These are phyloP conservation scores for Steinernema feltiae DNA, from an alignment of 1,140 invertebrate genomes.

Conservation along the genomic window DNA sequence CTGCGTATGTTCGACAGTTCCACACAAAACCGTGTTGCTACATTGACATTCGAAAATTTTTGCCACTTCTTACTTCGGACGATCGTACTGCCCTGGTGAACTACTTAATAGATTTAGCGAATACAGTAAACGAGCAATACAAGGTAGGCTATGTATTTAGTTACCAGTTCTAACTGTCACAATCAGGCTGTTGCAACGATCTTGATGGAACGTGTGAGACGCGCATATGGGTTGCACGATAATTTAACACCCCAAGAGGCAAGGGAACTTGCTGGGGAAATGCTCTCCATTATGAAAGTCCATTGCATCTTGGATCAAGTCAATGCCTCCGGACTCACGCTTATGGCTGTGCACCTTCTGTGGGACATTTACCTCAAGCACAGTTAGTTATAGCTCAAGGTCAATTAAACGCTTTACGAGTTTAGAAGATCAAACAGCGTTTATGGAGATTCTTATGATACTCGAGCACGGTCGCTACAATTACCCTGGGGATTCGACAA, in stretches of 20 bases:
- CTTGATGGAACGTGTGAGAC: background rate
- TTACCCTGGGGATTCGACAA: background rate
- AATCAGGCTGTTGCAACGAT: background rate
- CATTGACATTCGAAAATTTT: background rate
- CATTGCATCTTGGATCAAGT: background rate
- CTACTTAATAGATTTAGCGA: background rate
- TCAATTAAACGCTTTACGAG: background rate
- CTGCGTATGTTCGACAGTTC: background rate
- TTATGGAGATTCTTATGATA: background rate
- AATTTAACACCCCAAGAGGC: background rate
- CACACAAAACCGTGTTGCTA: background rate
- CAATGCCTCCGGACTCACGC: background rate
- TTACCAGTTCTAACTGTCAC: background rate
- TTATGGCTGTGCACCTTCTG: background rate
- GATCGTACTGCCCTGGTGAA: background rate
- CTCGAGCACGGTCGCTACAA: background rate
- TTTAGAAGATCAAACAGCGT: background rate
- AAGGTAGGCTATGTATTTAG: background rate
- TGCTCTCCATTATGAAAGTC: background rate
- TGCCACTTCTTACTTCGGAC: background rate
- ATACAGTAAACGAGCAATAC: background rate
- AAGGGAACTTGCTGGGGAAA: background rate
- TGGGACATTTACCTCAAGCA: slow-evolving; percentile 1
- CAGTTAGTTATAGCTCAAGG: background rate
- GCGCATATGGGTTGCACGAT: background rate